Base-by-base conservation (phyloP, 1,140 invertebrate species). In the Leptoteleia sp. region DNA sequence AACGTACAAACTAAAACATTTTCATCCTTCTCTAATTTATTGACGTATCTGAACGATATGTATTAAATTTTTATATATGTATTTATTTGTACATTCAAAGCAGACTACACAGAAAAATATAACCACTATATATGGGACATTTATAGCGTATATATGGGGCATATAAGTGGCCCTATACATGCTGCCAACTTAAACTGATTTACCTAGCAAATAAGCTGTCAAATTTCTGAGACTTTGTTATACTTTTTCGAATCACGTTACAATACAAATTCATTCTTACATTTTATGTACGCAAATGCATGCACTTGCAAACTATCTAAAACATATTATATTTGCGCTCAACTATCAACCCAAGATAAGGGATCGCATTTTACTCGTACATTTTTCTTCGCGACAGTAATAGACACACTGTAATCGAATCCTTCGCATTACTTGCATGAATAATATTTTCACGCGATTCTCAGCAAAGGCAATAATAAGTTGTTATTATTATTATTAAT, bases 341-440 rank as follows among this genome's bases (percentile, higher is more conserved):
- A 4, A 57, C 19, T 57, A 68, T 45, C 43, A 48, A 55, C 48
- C 50, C 42, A n/a, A 68, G 52, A 68, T 68, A 68, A 57, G 43
- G 40, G 43, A 68, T 68, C 12, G 31, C 33, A 17, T 16, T 43
- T 57, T 31, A 29, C 64, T 54, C 48, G 13, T 48, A 27, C 27
- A 38, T 38, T 68, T 68, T 68, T 55, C 42, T 48, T 42, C 3
- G 8, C 40, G 52, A 38, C 52, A 48, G 64, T 48, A 68, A 68
- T 57, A 16, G 64, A 68, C 50, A 57, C 37, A 3, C 6, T 35
- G 40, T 54, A 67, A 67, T 67, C 45, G 48, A 67, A 67, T 54
- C 48, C 54, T 65, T 33, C 35, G 25, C 25, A 4, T 43, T 9
- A 19, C 27, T 29, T 42, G 19, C 43, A 65, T 38, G 29, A 16